phyloP scores from a whole-genome alignment of 1,140 invertebrate genomes.

The Drosophila miranda region DNA sequence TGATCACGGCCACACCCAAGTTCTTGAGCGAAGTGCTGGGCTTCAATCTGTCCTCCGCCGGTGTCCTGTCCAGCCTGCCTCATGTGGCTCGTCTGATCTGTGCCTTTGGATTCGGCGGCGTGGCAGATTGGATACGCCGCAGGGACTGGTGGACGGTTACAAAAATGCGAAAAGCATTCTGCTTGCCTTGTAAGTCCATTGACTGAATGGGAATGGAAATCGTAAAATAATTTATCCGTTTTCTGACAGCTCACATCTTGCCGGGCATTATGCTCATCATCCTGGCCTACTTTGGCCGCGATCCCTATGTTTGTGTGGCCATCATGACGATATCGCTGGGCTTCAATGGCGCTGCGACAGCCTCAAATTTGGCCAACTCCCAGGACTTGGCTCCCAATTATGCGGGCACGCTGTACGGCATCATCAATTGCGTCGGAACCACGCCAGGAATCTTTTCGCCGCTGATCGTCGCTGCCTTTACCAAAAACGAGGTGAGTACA shows the following conservation, averaged over 20 bases:
- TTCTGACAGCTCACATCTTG: conserved; percentile 86
- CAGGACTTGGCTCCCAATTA: conserved; percentile 87
- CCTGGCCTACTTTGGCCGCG: conserved; percentile 87
- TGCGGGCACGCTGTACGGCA: conserved; percentile 89
- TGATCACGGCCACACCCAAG: conserved; percentile 94
- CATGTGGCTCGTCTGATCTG: conserved; percentile 86
- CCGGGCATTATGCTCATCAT: conserved; percentile 87
- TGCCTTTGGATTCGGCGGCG: conserved; percentile 86
- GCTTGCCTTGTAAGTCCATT: conserved; percentile 86
- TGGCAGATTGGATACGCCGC: conserved; percentile 86
- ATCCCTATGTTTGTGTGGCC: conserved; percentile 85
- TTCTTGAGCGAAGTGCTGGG: conserved; percentile 91
- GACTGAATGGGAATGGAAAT: not conserved
- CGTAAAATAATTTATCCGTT: not conserved
- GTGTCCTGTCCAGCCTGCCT: conserved; percentile 87
- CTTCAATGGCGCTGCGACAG: conserved; percentile 91
- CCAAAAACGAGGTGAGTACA: conserved; percentile 84
- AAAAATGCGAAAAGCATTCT: conserved; percentile 88
- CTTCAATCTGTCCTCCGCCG: conserved; percentile 90
- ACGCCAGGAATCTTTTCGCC: conserved; percentile 90
- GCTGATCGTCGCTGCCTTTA: conserved; percentile 87
- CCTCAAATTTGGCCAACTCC: conserved; percentile 92
- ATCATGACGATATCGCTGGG: conserved; percentile 90
- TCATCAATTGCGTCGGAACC: conserved; percentile 89
- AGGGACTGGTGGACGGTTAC: conserved; percentile 84